Evolutionary conservation across 1,140 invertebrate species (phyloP), one percentile per base, ranked within the genome.

Genomic region (Manduca sexta): DNA sequence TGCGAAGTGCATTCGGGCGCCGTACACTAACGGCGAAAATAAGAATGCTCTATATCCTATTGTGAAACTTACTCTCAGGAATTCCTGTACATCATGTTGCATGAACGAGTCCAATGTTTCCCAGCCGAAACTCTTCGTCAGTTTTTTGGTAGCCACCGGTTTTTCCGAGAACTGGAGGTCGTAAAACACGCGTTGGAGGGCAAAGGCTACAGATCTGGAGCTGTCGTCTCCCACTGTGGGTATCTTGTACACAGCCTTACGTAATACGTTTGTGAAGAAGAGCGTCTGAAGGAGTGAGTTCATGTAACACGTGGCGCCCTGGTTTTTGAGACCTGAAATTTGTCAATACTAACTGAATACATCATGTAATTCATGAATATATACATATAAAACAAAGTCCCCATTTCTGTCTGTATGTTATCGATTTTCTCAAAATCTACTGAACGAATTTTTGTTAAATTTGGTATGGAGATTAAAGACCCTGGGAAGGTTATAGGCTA

Each of bases 111-210:
- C 98, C 11, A 99, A 86, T 0, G 98, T 98, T 86, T 99, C 98
- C 98, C 98, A 99, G 52, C 98, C 98, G 87, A 99, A 99, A 54
- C 97, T 98, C 87, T 99, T 98, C n/a, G 98, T 99, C 17, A 99
- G 87, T 87, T 99, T 99, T 84, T 99, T 99, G 18, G 98, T 99
- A 38, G 97, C 98, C 17, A 99, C 98, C 13, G 98, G 97, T 84
- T 97, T 98, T 82, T 99, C 97, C 63, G 92, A 94, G 74, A 98
- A 98, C 84, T 99, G 98, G n/a, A 99, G 89, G 72, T 99, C 98
- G 80, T 99, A 97, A 87, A 99, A 99, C 15, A 99, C 97, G 60
- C 98, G 89, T 82, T 99, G 98, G 45, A 99, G 88, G 16, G 98
- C 98, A 31, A 99, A 89, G 1, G 96, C 95, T 11, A 99, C 84